These are phyloP conservation scores for Lemur catta DNA, from an alignment of 2,797 vertebrate genomes.

Conservation along the genomic window DNA sequence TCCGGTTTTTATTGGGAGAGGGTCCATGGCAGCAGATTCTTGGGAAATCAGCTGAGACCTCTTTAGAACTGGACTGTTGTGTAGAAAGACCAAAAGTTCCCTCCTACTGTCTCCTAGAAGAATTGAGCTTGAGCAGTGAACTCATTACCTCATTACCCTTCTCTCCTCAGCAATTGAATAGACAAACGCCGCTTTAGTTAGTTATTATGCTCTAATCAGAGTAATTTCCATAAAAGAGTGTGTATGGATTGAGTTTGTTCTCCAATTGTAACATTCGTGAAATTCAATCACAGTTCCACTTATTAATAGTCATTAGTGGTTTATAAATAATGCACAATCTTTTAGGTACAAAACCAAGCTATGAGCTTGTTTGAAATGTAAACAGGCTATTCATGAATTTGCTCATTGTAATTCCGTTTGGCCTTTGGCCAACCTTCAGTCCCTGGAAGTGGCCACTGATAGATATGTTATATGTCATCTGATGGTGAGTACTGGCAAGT, in stretches of 20 bases:
- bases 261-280: slow-evolving; percentile 50
- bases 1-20: neutral
- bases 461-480: slow-evolving; percentile 55
- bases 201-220: slow-evolving; percentile 47
- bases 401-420: slow-evolving; percentile 71
- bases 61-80: neutral
- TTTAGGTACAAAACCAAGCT: slow-evolving; percentile 63
- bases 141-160: slow-evolving; percentile 49
- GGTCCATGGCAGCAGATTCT: neutral
- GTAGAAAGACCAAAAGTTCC: slow-evolving; percentile 26
- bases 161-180: slow-evolving; percentile 15
- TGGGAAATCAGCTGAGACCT: neutral
- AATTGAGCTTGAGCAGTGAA: slow-evolving; percentile 37
- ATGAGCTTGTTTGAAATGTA: slow-evolving; percentile 74
- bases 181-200: slow-evolving; percentile 54
- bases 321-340: slow-evolving; percentile 66
- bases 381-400: slow-evolving; percentile 74
- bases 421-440: slow-evolving; percentile 71
- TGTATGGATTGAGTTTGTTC: neutral
- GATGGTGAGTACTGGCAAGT: neutral
- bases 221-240: slow-evolving; percentile 51
- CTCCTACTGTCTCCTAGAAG: neutral
- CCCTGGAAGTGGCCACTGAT: slow-evolving; percentile 62
- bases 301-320: slow-evolving; percentile 71
- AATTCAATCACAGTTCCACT: slow-evolving; percentile 51